phyloP scores from a whole-genome alignment of 2,113 vertebrate genomes.

The Oncorhynchus tshawytscha region DNA sequence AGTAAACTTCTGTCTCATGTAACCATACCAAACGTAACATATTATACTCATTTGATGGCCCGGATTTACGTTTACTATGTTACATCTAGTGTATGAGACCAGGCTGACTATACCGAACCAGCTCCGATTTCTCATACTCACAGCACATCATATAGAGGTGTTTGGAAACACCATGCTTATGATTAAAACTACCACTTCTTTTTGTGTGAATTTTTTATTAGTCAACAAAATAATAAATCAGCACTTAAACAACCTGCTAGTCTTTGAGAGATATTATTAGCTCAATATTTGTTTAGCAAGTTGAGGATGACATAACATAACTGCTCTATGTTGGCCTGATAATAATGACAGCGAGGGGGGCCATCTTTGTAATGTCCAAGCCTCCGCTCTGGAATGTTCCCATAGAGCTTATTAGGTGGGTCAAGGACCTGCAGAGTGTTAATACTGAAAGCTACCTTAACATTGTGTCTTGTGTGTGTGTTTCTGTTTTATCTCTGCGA shows the following conservation, averaged over 20 bases:
- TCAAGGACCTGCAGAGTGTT: constrained; percentile 26
- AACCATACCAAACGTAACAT: too few relatives aligned
- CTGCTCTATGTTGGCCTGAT: neutral
- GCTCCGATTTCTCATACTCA: too few relatives aligned
- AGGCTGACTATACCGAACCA: constrained; percentile 33
- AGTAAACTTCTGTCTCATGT: too few relatives aligned
- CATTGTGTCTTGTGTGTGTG: neutral
- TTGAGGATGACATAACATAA: neutral
- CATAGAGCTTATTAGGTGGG: neutral
- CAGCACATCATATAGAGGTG: too few relatives aligned
- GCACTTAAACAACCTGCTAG: constrained; percentile 8
- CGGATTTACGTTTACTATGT: too few relatives aligned
- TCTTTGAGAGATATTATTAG: neutral
- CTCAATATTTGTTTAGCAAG: neutral
- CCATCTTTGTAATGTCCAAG: too few relatives aligned
- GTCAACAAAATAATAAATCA: too few relatives aligned
- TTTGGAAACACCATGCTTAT: too few relatives aligned
- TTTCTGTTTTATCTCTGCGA: neutral
- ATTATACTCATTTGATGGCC: too few relatives aligned
- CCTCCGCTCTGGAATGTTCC: constrained; percentile 34
- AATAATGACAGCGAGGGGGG: neutral
- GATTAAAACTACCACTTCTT: too few relatives aligned
- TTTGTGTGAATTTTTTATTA: too few relatives aligned
- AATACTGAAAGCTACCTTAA: constrained; percentile 3
- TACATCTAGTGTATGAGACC: constrained; percentile 17